Percentiles rank a stretch among this genome's conserved stretches.
phyloP scores from a whole-genome alignment of 2,888 invertebrate species.

The Ptilodon capucinus region DNA sequence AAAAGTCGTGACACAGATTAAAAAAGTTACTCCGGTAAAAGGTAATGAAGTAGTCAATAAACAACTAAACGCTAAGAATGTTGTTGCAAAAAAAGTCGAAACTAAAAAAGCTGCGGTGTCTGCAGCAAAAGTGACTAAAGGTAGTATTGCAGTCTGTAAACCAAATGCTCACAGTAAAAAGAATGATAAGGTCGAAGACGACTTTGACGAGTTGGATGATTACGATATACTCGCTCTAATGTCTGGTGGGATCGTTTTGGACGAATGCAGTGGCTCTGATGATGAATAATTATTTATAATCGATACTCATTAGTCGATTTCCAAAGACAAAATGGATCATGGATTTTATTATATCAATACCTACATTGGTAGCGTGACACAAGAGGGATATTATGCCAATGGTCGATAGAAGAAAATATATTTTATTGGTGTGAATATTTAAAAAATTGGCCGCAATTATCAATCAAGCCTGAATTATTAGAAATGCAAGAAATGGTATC shows the following conservation, averaged over 20 bases:
- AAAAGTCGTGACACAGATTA: background rate
- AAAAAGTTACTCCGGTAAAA: background rate
- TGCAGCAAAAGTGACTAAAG: constrained; percentile 5
- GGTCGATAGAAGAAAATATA: background rate
- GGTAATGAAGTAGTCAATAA: background rate
- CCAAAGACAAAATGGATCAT: too few species aligned
- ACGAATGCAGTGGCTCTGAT: constrained; percentile 67
- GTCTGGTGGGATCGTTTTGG: constrained; percentile 62
- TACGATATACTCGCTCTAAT: constrained; percentile 64
- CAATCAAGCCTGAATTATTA: too few species aligned
- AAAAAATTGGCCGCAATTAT: too few species aligned
- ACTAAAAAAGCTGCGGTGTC: background rate
- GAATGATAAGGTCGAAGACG: constrained; percentile 18
- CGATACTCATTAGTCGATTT: background rate
- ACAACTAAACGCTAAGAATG: constrained; percentile 1
- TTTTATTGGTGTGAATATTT: background rate
- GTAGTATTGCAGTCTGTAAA: background rate
- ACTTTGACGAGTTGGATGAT: constrained; percentile 63
- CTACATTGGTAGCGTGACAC: too few species aligned
- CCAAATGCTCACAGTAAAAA: background rate
- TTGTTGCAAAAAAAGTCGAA: background rate
- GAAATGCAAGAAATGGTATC: too few species aligned
- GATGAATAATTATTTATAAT: constrained; percentile 37
- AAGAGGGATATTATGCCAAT: too few species aligned
- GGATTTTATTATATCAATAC: too few species aligned